Conservation (phyloP, 2,797 vertebrate species). For the Lerista edwardsae region DNA sequence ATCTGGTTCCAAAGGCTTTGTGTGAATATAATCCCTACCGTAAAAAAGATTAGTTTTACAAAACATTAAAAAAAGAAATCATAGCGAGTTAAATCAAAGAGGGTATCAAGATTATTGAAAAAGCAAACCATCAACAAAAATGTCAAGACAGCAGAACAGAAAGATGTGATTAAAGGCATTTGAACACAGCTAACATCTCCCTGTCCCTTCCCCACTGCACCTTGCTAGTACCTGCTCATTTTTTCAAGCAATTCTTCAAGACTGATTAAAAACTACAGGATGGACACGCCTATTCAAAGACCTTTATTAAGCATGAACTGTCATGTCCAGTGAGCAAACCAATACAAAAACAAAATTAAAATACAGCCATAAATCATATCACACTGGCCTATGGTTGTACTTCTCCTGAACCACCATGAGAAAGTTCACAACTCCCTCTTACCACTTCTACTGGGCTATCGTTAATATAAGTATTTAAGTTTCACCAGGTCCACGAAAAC, state of each 20-base stretch:
- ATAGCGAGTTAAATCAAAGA: slow-evolving; percentile 4
- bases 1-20: background rate
- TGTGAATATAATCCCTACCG: background rate
- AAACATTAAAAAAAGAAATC: background rate
- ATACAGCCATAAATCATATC: too few relatives aligned
- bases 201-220: background rate
- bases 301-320: too few relatives aligned
- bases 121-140: rapidly evolving
- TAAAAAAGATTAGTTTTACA: slow-evolving; percentile 18
- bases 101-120: background rate
- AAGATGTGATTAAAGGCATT: background rate
- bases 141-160: background rate
- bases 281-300: too few relatives aligned
- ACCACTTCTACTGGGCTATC: too few relatives aligned
- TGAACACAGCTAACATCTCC: background rate
- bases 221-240: background rate
- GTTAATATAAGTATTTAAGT: too few relatives aligned
- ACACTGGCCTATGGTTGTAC: too few relatives aligned
- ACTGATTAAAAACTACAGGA: background rate
- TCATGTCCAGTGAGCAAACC: too few relatives aligned
- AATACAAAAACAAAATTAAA: too few relatives aligned
- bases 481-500: too few relatives aligned
- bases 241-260: background rate
- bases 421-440: too few relatives aligned
- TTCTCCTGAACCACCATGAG: too few relatives aligned